These are phyloP conservation scores for Stegana nigrithorax DNA, from an alignment of 2,888 invertebrate genomes.

Conservation along the genomic window DNA sequence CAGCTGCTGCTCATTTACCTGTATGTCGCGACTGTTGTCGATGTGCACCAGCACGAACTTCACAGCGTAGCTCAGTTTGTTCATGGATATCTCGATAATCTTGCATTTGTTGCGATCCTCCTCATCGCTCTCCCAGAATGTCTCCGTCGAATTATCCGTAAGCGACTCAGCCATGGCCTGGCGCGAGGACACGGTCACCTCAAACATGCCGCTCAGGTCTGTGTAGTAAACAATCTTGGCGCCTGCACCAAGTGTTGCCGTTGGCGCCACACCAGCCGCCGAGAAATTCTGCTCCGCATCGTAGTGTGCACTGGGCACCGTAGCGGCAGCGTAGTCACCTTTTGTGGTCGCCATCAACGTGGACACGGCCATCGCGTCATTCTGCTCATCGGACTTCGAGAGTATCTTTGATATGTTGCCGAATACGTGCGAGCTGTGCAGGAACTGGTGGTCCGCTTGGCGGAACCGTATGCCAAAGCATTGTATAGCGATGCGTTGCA, in stretches of 20 bases:
- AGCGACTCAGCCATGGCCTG: constrained; percentile 94
- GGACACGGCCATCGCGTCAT: constrained; percentile 68
- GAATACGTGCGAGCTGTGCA: constrained; percentile 91
- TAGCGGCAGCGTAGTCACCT: constrained; percentile 14
- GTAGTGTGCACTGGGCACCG: constrained; percentile 48
- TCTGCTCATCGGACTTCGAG: constrained; percentile 88
- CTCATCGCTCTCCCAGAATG: constrained; percentile 99
- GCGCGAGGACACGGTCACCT: constrained; percentile 85
- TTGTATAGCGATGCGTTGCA: constrained; percentile 91
- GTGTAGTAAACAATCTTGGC: constrained; percentile 62
- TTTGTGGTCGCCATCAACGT: constrained; percentile 47
- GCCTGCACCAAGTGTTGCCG: constrained; percentile 38
- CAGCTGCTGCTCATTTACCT: constrained; percentile 72
- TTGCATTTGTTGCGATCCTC: constrained; percentile 95
- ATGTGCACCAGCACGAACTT: constrained; percentile 84
- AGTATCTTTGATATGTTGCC: constrained; percentile 96
- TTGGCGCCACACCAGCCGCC: constrained; percentile 20
- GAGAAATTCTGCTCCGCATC: constrained; percentile 60
- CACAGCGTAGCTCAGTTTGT: constrained; percentile 70
- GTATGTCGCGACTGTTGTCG: constrained; percentile 93
- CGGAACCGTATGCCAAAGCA: constrained; percentile 94
- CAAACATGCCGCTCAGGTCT: constrained; percentile 68
- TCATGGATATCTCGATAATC: constrained; percentile 79
- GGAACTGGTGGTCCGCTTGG: constrained; percentile 88
- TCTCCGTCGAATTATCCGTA: constrained; percentile 94